phyloP scores from a whole-genome alignment of 2,888 invertebrate species.

The Lottia scabra region DNA sequence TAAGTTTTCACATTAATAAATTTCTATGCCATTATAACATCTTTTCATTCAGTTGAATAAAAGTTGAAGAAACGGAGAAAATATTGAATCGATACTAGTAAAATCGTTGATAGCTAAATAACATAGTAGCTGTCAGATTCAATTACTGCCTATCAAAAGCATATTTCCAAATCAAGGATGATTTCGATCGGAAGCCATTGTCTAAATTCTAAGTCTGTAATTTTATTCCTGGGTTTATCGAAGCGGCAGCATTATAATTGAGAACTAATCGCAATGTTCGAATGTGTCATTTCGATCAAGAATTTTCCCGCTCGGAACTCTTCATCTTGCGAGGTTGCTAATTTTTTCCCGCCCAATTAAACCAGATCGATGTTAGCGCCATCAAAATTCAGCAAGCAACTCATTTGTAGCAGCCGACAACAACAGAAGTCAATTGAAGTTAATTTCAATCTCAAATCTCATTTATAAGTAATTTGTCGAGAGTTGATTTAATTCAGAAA shows the following conservation, averaged over 20 bases:
- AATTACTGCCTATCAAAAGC: constrained; percentile 1
- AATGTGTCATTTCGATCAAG: too few species aligned
- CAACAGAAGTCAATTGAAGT: constrained; percentile 19
- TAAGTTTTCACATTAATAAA: too few species aligned
- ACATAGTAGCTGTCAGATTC: neutral
- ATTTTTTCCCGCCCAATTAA: constrained; percentile 35
- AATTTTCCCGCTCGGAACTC: neutral
- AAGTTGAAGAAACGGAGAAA: too few species aligned
- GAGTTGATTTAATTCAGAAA: neutral
- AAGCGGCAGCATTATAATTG: too few species aligned
- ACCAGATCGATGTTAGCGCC: constrained; percentile 21
- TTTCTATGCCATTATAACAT: too few species aligned
- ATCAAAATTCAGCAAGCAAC: constrained; percentile 8
- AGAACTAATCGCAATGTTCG: constrained; percentile 6
- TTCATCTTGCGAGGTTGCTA: constrained; percentile 10
- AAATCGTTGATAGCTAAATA: constrained; percentile 1
- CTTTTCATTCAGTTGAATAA: too few species aligned
- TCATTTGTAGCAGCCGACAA: constrained; percentile 5
- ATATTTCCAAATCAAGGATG: neutral
- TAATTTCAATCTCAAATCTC: neutral
- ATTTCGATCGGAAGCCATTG: neutral
- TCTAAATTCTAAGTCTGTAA: constrained; percentile 7
- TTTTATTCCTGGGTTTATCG: constrained; percentile 10
- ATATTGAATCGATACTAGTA: too few species aligned
- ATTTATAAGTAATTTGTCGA: neutral